Conservation (phyloP, 1,140 invertebrate genomes). For the Eriocheir sinensis region DNA sequence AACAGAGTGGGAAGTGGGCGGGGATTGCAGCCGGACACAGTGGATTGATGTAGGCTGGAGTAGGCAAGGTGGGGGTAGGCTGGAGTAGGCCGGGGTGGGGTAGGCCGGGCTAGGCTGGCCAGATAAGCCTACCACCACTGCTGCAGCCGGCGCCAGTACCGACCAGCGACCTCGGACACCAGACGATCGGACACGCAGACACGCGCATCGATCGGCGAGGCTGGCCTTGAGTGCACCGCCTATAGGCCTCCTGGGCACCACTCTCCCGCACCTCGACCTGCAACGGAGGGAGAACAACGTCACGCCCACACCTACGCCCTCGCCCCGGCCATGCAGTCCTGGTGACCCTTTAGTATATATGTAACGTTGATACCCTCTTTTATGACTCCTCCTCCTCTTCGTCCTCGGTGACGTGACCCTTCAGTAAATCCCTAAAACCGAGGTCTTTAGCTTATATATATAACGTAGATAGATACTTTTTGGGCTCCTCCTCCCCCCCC, state of each 20-base stretch:
- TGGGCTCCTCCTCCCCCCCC: no score
- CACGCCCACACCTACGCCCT: no score
- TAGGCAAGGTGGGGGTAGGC: not conserved
- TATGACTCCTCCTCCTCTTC: no score
- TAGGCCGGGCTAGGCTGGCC: conserved; percentile 29
- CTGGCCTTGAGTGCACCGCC: not conserved
- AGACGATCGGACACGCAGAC: conserved; percentile 60
- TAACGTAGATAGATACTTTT: no score
- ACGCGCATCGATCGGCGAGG: conserved; percentile 54
- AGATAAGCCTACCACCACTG: conserved; percentile 53
- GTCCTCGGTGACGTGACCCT: no score
- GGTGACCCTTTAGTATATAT: no score
- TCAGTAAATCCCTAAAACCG: not conserved
- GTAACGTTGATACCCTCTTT: no score
- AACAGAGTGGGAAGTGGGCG: no score
- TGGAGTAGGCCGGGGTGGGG: conserved; percentile 17
- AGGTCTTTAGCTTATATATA: not conserved
- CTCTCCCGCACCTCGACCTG: not conserved
- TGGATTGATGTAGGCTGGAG: not conserved
- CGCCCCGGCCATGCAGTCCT: no score
- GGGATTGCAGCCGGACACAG: no score
- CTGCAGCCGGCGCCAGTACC: conserved; percentile 48
- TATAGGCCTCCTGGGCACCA: conserved; percentile 42
- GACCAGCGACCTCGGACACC: conserved; percentile 53
- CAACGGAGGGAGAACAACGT: not conserved